Conservation (phyloP, 2,113 vertebrate genomes). For the Harpagus bidentatus region DNA sequence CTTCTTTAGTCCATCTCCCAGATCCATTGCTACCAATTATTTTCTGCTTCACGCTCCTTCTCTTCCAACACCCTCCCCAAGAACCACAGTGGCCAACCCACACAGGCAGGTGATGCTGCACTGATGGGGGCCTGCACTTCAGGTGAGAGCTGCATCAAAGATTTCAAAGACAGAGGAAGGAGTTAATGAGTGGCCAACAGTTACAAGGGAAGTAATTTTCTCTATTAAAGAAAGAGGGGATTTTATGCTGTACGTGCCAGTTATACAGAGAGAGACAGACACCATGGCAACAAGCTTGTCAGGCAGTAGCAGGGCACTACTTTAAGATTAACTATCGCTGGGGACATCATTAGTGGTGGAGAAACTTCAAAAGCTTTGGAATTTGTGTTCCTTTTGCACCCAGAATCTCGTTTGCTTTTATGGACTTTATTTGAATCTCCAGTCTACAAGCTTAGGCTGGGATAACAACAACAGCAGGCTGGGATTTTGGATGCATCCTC, state of each 20-base stretch:
- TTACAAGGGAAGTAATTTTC: conserved; percentile 35
- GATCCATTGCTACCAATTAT: neutral
- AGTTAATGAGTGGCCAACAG: conserved; percentile 4
- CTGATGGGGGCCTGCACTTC: neutral
- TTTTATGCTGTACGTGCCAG: conserved; percentile 8
- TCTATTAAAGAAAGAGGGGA: conserved; percentile 10
- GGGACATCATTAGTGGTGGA: conserved; percentile 40
- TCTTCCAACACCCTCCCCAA: neutral
- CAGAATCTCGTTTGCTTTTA: neutral
- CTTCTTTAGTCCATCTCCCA: neutral
- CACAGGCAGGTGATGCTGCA: neutral
- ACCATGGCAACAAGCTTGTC: conserved; percentile 57
- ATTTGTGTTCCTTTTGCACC: neutral
- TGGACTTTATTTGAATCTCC: neutral
- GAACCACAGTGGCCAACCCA: neutral
- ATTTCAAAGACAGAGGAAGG: neutral
- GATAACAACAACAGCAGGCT: neutral
- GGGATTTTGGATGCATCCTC: neutral
- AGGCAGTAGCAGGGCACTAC: conserved; percentile 24
- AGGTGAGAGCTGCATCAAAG: neutral
- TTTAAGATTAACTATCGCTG: neutral
- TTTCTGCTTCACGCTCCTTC: neutral
- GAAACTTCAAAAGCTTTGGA: conserved; percentile 24
- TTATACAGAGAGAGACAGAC: conserved; percentile 29
- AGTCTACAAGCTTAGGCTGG: neutral